These are phyloP conservation scores for Ctenopoma kingsleyae DNA, from an alignment of 2,797 vertebrate species.

Conservation along the genomic window DNA sequence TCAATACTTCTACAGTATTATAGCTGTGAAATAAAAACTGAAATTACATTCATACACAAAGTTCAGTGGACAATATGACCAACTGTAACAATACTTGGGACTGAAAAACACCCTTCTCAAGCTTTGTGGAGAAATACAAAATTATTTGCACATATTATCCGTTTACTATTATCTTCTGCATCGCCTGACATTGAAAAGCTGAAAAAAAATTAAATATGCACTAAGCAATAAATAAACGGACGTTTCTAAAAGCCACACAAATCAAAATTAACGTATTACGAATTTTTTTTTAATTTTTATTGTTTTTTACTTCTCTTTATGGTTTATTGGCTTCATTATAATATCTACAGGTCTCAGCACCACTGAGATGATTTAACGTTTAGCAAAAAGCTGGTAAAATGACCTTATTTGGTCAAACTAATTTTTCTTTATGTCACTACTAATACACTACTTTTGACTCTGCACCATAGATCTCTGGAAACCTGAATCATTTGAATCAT, in stretches of 20 bases:
- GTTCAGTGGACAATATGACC: background rate
- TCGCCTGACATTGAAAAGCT: background rate
- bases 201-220: background rate
- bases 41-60: background rate
- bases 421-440: background rate
- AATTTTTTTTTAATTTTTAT: background rate
- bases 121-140: too few species aligned
- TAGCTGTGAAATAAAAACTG: background rate
- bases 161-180: background rate
- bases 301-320: background rate
- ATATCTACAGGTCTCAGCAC: background rate
- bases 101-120: background rate
- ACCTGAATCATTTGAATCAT: background rate
- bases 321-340: background rate
- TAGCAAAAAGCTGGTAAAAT: background rate
- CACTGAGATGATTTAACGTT: background rate
- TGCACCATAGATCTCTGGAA: background rate
- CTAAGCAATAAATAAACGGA: too few species aligned
- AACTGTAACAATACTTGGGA: background rate
- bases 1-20: background rate
- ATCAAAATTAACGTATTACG: background rate
- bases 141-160: background rate
- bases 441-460: too few species aligned
- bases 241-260: background rate
- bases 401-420: slow-evolving; percentile 6